These are phyloP conservation scores for Ciconia stormi DNA, from an alignment of 2,113 vertebrate genomes.

Conservation along the genomic window DNA sequence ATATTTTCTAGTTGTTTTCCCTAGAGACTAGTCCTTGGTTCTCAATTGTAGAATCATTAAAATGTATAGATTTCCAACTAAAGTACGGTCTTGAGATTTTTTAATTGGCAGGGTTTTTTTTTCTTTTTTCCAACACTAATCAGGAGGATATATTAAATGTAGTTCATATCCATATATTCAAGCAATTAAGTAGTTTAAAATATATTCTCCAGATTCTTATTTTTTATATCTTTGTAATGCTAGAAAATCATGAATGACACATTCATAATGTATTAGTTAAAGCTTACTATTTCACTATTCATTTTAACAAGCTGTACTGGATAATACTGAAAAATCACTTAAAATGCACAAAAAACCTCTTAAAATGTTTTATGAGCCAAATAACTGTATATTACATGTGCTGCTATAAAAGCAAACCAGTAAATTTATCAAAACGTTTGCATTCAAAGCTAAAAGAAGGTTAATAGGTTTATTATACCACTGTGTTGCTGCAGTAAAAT, in stretches of 20 bases:
- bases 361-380: neutral
- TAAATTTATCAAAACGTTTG: neutral
- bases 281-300: neutral
- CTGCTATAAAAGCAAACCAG: conserved; percentile 5
- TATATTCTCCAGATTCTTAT: neutral
- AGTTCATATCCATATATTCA: neutral
- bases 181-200: conserved; percentile 12
- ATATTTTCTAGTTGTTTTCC: neutral
- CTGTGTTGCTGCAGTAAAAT: neutral
- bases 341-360: neutral
- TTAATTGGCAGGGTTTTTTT: neutral
- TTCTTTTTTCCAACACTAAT: neutral
- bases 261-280: neutral
- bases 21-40: neutral
- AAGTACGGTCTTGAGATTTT: neutral
- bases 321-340: neutral
- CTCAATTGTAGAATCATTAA: neutral
- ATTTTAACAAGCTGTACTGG: neutral
- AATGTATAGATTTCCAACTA: neutral
- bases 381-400: neutral
- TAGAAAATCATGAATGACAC: neutral
- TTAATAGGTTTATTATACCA: neutral
- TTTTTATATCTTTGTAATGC: neutral
- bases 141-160: neutral
- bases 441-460: neutral